Evolutionary conservation across 2,113 vertebrate species (phyloP).

Genomic region (Cebidichthys violaceus): DNA sequence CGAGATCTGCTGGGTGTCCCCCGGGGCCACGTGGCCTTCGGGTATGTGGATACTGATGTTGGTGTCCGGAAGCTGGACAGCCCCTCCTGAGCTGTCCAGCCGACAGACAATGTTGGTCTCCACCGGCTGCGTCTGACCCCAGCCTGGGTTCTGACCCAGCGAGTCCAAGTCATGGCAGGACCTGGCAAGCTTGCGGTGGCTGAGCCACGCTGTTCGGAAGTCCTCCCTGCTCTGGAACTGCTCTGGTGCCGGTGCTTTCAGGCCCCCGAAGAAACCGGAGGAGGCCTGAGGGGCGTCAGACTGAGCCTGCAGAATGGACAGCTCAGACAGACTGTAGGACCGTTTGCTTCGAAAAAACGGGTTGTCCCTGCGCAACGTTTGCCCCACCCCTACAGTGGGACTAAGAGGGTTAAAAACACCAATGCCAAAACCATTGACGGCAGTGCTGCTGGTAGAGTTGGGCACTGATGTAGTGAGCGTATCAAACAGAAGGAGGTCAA

Average conservation of each 20-base stretch:
- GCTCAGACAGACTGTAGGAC: constrained; percentile 95
- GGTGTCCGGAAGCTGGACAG: constrained; percentile 93
- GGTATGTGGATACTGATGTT: constrained; percentile 92
- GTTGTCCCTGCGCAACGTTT: constrained; percentile 85
- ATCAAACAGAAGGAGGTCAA: constrained; percentile 91
- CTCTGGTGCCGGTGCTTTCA: constrained; percentile 94
- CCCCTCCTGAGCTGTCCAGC: constrained; percentile 91
- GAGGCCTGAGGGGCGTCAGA: constrained; percentile 71
- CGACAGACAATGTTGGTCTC: constrained; percentile 95
- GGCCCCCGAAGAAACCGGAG: constrained; percentile 84
- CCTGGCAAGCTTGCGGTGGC: constrained; percentile 93
- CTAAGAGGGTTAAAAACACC: constrained; percentile 78
- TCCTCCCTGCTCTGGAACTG: constrained; percentile 97
- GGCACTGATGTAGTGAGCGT: constrained; percentile 68
- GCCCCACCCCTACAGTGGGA: constrained; percentile 67
- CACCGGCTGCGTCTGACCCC: constrained; percentile 96
- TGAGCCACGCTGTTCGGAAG: constrained; percentile 94
- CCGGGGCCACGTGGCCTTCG: constrained; percentile 89
- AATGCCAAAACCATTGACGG: constrained; percentile 80
- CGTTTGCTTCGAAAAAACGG: constrained; percentile 96
- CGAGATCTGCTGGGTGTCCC: constrained; percentile 94
- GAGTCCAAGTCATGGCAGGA: constrained; percentile 96
- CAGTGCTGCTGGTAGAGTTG: constrained; percentile 66
- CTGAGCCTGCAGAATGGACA: constrained; percentile 92
- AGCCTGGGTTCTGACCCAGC: constrained; percentile 94